Percentiles rank a stretch among this genome's conserved stretches.
phyloP scores from a whole-genome alignment of 2,113 vertebrate genomes.

The Microcebus tavaratra region DNA sequence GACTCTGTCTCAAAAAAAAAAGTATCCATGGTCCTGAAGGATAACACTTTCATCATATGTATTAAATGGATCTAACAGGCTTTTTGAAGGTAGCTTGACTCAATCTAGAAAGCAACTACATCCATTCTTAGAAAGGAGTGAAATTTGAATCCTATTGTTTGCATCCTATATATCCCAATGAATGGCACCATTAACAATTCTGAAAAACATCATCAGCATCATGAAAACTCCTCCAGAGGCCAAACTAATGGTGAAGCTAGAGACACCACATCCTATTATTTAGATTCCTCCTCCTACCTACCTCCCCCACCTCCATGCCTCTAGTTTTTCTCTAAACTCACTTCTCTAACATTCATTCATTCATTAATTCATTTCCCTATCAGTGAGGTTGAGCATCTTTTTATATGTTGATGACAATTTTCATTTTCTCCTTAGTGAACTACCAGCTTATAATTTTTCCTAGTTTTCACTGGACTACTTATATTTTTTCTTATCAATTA shows the following conservation, averaged over 20 bases:
- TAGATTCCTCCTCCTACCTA: neutral
- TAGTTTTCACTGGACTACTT: neutral
- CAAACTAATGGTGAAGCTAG: neutral
- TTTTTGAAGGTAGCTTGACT: neutral
- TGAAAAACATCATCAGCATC: neutral
- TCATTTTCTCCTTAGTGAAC: neutral
- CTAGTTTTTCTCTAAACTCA: neutral
- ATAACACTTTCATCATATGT: neutral
- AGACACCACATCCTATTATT: neutral
- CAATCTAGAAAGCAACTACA: neutral
- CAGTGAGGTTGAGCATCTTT: neutral
- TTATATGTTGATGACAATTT: neutral
- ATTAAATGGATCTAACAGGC: neutral
- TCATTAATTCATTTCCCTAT: neutral
- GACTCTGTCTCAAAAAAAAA: neutral
- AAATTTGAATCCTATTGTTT: neutral
- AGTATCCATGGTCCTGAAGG: neutral
- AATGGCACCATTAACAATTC: neutral
- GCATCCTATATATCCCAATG: neutral
- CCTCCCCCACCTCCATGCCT: neutral
- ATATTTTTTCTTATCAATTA: conserved; percentile 3
- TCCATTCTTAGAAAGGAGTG: neutral
- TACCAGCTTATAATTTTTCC: neutral
- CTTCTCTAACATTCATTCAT: neutral
- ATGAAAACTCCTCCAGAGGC: neutral